Evolutionary conservation across 2,797 vertebrate genomes (phyloP).

Genomic region (Gymnocypris eckloni): DNA sequence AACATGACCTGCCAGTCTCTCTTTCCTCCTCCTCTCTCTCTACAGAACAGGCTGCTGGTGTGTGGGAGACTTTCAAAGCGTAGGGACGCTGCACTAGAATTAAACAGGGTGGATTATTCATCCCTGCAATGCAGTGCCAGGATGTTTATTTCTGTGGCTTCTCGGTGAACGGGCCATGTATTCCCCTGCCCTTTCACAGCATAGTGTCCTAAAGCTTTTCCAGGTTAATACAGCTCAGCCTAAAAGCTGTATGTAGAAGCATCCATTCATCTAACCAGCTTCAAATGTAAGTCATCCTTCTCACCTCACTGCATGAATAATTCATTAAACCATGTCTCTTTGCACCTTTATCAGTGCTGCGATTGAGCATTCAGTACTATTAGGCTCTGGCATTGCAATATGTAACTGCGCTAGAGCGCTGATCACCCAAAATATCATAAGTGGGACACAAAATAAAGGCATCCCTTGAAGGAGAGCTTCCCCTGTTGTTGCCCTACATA

Average conservation of each 20-base stretch:
- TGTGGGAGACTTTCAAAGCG: constrained; percentile 58
- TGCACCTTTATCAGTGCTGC: constrained; percentile 57
- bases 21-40: constrained; percentile 30
- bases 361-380: constrained; percentile 67
- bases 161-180: constrained; percentile 43
- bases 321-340: constrained; percentile 66
- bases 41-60: constrained; percentile 45
- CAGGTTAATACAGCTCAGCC: constrained; percentile 29
- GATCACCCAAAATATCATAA: constrained; percentile 61
- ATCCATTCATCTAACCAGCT: constrained; percentile 45
- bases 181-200: constrained; percentile 32
- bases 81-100: constrained; percentile 49
- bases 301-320: constrained; percentile 76
- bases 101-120: constrained; percentile 57
- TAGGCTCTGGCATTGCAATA: constrained; percentile 60
- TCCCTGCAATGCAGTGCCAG: constrained; percentile 59
- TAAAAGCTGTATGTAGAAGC: constrained; percentile 58
- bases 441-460: constrained; percentile 77
- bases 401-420: constrained; percentile 22
- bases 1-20: constrained; percentile 34
- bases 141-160: constrained; percentile 42
- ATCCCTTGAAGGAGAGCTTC: constrained; percentile 75
- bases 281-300: constrained; percentile 67
- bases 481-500: constrained; percentile 79
- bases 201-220: constrained; percentile 32